Percentiles rank a stretch among this genome's conserved stretches.
Evolutionary conservation across 2,797 vertebrate species (phyloP).

Genomic region (Avahi laniger): DNA sequence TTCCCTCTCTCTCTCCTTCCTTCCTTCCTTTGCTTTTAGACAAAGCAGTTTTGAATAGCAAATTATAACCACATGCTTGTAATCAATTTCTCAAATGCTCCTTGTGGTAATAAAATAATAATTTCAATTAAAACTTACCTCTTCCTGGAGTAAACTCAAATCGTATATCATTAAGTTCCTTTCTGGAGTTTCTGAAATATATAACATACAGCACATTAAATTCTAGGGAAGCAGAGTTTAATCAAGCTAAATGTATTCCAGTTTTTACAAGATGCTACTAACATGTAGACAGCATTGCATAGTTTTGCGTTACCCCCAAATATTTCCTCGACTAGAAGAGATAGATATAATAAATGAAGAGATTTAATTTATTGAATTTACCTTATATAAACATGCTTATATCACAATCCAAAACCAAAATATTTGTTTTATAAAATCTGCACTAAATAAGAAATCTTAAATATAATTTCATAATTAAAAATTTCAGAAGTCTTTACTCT

Average conservation of each 20-base stretch:
- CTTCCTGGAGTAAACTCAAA: conserved; percentile 98
- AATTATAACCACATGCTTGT: conserved; percentile 72
- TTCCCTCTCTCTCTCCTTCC: background rate
- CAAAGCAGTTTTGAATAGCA: conserved; percentile 68
- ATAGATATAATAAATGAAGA: conserved; percentile 48
- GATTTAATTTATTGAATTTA: conserved; percentile 58
- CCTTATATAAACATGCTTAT: conserved; percentile 19
- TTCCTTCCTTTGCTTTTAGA: conserved; percentile 32
- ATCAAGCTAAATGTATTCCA: conserved; percentile 69
- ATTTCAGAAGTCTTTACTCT: background rate
- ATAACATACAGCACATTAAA: conserved; percentile 81
- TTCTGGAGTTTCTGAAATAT: conserved; percentile 94
- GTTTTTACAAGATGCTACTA: conserved; percentile 71
- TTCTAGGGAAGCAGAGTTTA: conserved; percentile 77
- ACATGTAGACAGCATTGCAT: conserved; percentile 61
- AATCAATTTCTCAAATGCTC: conserved; percentile 82
- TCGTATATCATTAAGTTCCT: conserved; percentile 98
- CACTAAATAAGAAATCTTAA: background rate
- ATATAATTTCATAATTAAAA: conserved; percentile 15
- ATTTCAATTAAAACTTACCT: conserved; percentile 89
- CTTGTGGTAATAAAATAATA: conserved; percentile 78
- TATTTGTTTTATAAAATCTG: conserved; percentile 14
- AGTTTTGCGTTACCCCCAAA: background rate
- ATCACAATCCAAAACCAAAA: conserved; percentile 42
- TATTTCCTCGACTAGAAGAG: background rate